Evolutionary conservation across 2,797 vertebrate species (phyloP).

Genomic region (Florisuga fusca): DNA sequence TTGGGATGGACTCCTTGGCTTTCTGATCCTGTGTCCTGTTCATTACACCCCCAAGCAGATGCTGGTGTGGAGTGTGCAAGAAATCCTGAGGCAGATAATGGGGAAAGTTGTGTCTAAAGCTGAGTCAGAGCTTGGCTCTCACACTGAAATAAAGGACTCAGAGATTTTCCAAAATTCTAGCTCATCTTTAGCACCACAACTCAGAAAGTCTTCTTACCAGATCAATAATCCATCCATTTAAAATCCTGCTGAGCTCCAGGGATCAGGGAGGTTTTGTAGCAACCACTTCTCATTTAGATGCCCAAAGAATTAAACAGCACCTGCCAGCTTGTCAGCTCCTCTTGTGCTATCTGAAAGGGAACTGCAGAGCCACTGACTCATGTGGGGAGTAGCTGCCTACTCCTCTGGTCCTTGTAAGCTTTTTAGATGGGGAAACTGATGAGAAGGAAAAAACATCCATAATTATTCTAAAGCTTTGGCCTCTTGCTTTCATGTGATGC

Average conservation of each 20-base stretch:
- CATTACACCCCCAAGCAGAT: neutral
- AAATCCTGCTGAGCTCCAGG: neutral
- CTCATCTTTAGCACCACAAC: neutral
- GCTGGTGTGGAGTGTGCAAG: neutral
- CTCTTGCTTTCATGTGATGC: neutral
- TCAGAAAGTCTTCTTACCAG: neutral
- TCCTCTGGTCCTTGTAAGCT: neutral
- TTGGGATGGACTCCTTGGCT: neutral
- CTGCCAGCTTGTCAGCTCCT: neutral
- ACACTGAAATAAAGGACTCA: neutral
- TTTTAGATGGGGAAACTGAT: neutral
- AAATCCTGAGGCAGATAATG: rapidly evolving
- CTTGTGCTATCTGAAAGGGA: neutral
- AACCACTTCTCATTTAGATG: neutral
- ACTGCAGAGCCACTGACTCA: neutral
- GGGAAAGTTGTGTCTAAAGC: neutral
- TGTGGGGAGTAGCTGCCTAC: neutral
- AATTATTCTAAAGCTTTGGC: neutral
- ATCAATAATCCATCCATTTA: neutral
- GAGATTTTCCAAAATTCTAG: neutral
- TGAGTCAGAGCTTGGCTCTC: neutral
- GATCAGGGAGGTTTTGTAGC: neutral
- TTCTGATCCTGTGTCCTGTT: neutral
- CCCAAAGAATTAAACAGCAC: neutral
- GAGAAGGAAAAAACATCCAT: neutral